Evolutionary conservation across 2,113 vertebrate species (phyloP), one percentile per base, ranked within the genome.

Genomic region (Cisticola juncidis): DNA sequence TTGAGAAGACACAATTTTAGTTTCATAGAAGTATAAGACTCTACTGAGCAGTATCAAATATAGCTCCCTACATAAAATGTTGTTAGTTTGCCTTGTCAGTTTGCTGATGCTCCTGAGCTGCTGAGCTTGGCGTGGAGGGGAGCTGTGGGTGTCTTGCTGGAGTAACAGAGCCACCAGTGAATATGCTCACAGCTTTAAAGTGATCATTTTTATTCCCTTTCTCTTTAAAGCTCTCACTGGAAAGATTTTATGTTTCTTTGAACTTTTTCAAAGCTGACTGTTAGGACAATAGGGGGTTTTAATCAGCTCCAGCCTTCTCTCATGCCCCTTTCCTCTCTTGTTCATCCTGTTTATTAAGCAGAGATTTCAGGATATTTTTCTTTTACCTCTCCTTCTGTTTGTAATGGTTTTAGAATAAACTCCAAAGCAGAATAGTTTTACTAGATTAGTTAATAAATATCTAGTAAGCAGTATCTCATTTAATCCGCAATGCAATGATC

Each of bases 31-130:
- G 72, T 88, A 56, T 25, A 51, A 81, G 64, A 48, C 35, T 77
- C 35, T 53, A 23, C n/a, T 48, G 81, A 80, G n/a, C 3, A 9
- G 26, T 71, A 76, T 83, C 68, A 77, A 80, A 95, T 92, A 56
- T 44, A 93, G 22, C 54, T 95, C 56, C 74, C 81, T 51, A 10
- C 28, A 88, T 53, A 86, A 87, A 90, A 58, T 58, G 70, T 16
- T 88, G 54, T 89, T 92, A 38, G 64, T 94, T 95, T 94, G 70
- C 73, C 89, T 77, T 92, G 74, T 93, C 90, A 80, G 25, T 31
- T 72, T 69, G 51, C 45, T 91, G 79, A 58, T 86, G 87, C 83
- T 44, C 80, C 80, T 73, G 54, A 3, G 18, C 71, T 62, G 17
- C 74, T 80, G 51, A 50, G 33, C 80, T 95, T 94, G 90, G 73